Percentiles rank a stretch among this genome's conserved stretches.
These are phyloP conservation scores for Nematopogon swammerdamellus DNA, from an alignment of 2,888 invertebrate genomes.

Conservation along the genomic window DNA sequence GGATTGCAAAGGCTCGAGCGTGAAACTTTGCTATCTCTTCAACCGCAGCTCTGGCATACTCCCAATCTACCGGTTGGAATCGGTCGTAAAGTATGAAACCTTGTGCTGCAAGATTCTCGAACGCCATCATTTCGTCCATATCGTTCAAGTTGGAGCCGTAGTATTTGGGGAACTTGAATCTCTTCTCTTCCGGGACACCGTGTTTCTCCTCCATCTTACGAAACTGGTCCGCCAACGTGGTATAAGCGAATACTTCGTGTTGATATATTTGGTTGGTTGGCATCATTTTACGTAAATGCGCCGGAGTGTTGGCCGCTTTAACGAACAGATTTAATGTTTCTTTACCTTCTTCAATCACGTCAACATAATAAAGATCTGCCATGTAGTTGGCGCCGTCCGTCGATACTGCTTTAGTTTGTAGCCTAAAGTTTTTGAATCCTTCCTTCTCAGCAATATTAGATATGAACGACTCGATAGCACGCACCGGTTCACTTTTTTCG, in stretches of 20 bases:
- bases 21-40: constrained; percentile 27
- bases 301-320: not conserved
- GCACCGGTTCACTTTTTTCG: too few species aligned
- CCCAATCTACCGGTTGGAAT: constrained; percentile 21
- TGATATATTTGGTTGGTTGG: not conserved
- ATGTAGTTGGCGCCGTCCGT: not conserved
- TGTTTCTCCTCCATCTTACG: constrained; percentile 17
- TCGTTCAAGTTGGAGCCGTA: constrained; percentile 17
- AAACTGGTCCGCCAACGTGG: constrained; percentile 12
- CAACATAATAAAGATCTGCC: not conserved
- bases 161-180: constrained; percentile 19
- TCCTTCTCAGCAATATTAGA: not conserved
- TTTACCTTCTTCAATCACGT: not conserved
- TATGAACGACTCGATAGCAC: not conserved
- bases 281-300: not conserved
- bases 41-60: constrained; percentile 21
- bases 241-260: constrained; percentile 13
- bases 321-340: not conserved
- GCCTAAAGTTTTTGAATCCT: not conserved
- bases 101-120: constrained; percentile 23
- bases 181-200: constrained; percentile 14
- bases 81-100: constrained; percentile 20
- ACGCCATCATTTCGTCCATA: constrained; percentile 22
- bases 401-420: not conserved
- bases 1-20: constrained; percentile 29